Base-by-base conservation (phyloP, 2,888 invertebrate species). In the Amiota minor region DNA sequence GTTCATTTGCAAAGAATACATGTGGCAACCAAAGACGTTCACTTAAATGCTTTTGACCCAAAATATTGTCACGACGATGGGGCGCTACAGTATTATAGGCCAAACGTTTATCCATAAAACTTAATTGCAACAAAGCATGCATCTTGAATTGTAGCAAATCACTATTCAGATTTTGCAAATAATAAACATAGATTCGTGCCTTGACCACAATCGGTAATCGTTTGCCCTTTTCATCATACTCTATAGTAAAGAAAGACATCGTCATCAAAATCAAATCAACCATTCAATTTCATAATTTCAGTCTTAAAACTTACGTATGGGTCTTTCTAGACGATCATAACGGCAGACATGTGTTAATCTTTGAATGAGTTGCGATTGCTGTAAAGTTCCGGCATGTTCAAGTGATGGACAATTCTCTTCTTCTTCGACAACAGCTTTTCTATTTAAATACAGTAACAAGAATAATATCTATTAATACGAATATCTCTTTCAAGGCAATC, bases 281-380 rank as follows among this genome's bases (percentile, higher is more conserved):
- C 61, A 77, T 78, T 9, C 2, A n/a, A n/a, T 2, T 4, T 45
- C 20, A 2, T 23, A 23, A 1, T 23, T 23, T 23, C 1, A 3
- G 3, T 23, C 23, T 23, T 3, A 23, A 35, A 9, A 73, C 81
- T 78, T 81, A 84, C 88, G 83, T 71, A 89, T 86, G 49, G 88
- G 89, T 50, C 89, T 80, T 68, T 89, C 89, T 1, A 89, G 77
- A 0, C 89, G 88, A 83, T 89, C 89, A 61, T 89, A 89, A 69
- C 89, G 88, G 72, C 89, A 89, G 18, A 89, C 89, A 70, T 89
- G 88, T 35, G 89, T 89, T 76, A 89, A 78, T 59, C 88, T 78
- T 23, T 89, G 86, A 20, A 89, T 87, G 4, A 89, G 84, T 71
- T 89, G 88, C 8, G 89, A 86, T 71, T 88, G 86, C 70, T 89